Base-by-base conservation (phyloP, 92 coral and sea anemone genomes). In the Epizoanthus fatuus region DNA sequence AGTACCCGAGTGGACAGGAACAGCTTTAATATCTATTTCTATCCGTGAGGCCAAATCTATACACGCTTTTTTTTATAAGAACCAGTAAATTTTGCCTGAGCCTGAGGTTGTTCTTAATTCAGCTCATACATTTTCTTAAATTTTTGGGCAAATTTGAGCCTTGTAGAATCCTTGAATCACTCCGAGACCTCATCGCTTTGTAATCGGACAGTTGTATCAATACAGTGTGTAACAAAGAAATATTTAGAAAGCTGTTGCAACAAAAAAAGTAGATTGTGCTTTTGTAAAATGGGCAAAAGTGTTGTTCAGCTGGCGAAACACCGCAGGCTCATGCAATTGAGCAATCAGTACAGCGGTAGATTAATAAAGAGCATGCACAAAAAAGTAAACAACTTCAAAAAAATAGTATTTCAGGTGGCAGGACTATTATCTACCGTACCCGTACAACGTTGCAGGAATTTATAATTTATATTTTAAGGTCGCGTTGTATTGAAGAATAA, bases 381-480 rank as follows among this genome's bases (percentile, higher is more conserved):
- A 9, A 40, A 60, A 7, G 82, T 77, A 60, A 75, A 75, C 81
- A 75, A 58, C 53, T 63, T 29, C 37, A 37, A 75, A 16, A 3
- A 0, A 2, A 0, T 3, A 14, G 37, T 4, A 25, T 19, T 44
- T 52, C 58, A 11, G 75, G 56, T 70, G 75, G 57, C 52, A 6
- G 9, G 7, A 25, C 5, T 9, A 13, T 44, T 4, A 49, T 49
- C 53, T 49, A 44, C 47, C 5, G 6, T 7, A 57, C 16, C 14
- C 14, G 10, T 58, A 38, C 37, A 37, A 75, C 68, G 81, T 75
- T 75, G 81, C 19, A 75, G 69, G 60, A 12, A 77, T 77, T 77
- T 44, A 77, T 77, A 59, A 77, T 77, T 77, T 42, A 77, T 77
- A 40, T 60, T 19, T 44, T 12, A 72, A 72, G 14, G 2, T 7